Evolutionary conservation across 2,888 invertebrate genomes (phyloP), one percentile per base, ranked within the genome.

Genomic region (Empis stercorea): DNA sequence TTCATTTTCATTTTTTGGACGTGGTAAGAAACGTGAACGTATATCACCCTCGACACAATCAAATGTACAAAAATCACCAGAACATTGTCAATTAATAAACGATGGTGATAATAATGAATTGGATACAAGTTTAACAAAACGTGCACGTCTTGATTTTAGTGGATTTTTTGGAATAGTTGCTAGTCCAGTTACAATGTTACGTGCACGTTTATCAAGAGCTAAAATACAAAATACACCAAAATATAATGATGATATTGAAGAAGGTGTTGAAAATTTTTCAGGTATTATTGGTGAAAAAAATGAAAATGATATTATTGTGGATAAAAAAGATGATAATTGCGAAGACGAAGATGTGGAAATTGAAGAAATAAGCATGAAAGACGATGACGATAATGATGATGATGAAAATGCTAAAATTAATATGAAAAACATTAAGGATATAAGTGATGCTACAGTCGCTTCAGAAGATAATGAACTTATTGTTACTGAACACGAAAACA

Each of bases 11-110:
- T 63, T 65, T 51, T 64, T 64, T 48, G 62, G 61, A 0, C 61
- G 62, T 14, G 62, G 66, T 5, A 66, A 63, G 16, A 68, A 69
- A 44, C 62, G 69, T 10, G 66, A 67, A 30, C 61, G 61, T 30
- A 61, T 62, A 10, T 59, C 65, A 0, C 60, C 64, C 3, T 10
- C 32, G 53, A 45, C 49, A 37, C 53, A 54, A 34, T 37, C 36
- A 27, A 23, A 23, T 32, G 13, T 38, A 13, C 20, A 14, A 27
- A 16, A 20, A 38, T 20, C 11, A 13, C 14, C 15, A 30, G 27
- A 36, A 30, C 42, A 48, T 48, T 17, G 13, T n/a, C 41, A 16
- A n/a, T 48, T 45, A 30, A 42, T 50, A 2, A 14, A 44, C 2
- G 43, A 44, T 43, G 49, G 49, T 11, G 37, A 45, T 4, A 49